phyloP scores from a whole-genome alignment of 1,140 invertebrate genomes.

The Chymomyza costata region DNA sequence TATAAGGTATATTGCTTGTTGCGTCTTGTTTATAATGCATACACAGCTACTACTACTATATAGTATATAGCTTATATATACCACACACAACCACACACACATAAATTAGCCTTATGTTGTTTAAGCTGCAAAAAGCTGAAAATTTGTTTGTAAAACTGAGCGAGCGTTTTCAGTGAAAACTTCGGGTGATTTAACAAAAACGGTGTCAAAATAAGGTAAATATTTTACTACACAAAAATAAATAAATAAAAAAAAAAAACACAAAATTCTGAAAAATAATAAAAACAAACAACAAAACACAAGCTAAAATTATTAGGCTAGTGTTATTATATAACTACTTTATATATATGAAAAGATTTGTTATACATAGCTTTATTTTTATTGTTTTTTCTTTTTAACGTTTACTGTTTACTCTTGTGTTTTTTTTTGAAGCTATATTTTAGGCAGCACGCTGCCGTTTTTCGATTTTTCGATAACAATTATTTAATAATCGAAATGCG shows the following conservation, averaged over 20 bases:
- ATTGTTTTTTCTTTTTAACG: too few species aligned
- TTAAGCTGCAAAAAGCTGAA: slow-evolving; percentile 26
- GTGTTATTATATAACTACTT: too few species aligned
- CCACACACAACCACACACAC: slow-evolving; percentile 29
- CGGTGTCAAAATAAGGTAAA: slow-evolving; percentile 64
- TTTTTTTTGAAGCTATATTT: too few species aligned
- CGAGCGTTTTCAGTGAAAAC: slow-evolving; percentile 71
- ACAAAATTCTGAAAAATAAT: slow-evolving; percentile 13
- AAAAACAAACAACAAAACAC: slow-evolving; percentile 15
- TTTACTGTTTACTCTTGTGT: too few species aligned
- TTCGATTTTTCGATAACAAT: too few species aligned
- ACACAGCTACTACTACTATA: too few species aligned
- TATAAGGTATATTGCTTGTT: slow-evolving; percentile 47
- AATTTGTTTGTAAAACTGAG: slow-evolving; percentile 45
- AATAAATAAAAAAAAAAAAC: slow-evolving; percentile 1
- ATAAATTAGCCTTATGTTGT: slow-evolving; percentile 60
- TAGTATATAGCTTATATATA: slow-evolving; percentile 22
- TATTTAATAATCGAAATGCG: too few species aligned
- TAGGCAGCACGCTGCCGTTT: too few species aligned
- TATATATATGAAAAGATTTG: too few species aligned
- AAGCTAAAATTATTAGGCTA: slow-evolving; percentile 58
- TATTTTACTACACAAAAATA: slow-evolving; percentile 49
- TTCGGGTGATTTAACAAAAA: slow-evolving; percentile 49
- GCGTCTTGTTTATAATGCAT: slow-evolving; percentile 58
- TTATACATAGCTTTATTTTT: too few species aligned